Conservation (phyloP, 1,140 invertebrate species). For the Drosophila simulans region DNA sequence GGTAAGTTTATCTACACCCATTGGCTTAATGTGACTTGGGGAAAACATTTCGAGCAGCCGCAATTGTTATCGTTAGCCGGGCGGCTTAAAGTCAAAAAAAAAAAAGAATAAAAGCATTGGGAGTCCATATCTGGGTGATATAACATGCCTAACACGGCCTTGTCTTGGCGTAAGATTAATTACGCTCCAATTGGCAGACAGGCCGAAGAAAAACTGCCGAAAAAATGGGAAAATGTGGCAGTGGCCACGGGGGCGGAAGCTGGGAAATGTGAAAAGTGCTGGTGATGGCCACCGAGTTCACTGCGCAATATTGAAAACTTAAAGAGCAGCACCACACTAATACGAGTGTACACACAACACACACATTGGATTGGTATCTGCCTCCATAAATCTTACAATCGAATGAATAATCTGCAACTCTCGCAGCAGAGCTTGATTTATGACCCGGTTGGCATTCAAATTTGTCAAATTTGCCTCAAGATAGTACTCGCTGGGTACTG, state of each 20-base stretch:
- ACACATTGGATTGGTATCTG: conserved; percentile 12
- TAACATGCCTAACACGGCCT: conserved; percentile 60
- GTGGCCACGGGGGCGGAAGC: background rate
- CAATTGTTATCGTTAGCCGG: conserved; percentile 36
- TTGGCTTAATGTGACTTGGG: conserved; percentile 19
- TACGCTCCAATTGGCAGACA: conserved; percentile 73
- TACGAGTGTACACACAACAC: background rate
- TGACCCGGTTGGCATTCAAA: conserved; percentile 68
- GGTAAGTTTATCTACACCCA: conserved; percentile 13
- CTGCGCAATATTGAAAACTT: conserved; percentile 67
- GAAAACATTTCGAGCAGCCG: conserved; percentile 15
- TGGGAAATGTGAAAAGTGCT: conserved; percentile 42
- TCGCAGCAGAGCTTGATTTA: conserved; percentile 62
- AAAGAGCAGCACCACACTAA: conserved; percentile 1
- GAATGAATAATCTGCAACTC: conserved; percentile 39
- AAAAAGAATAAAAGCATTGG: conserved; percentile 17
- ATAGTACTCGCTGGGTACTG: conserved; percentile 64
- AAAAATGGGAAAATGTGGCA: conserved; percentile 9
- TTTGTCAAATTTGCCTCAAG: conserved; percentile 64
- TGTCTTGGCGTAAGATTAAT: conserved; percentile 71
- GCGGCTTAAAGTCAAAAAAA: conserved; percentile 23
- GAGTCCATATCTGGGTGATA: conserved; percentile 53
- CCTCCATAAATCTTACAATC: conserved; percentile 66
- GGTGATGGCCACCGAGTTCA: conserved; percentile 30
- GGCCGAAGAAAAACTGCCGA: conserved; percentile 45